Percentiles rank a stretch among this genome's conserved stretches.
phyloP scores from a whole-genome alignment of 2,113 vertebrate genomes.

The Equus quagga region DNA sequence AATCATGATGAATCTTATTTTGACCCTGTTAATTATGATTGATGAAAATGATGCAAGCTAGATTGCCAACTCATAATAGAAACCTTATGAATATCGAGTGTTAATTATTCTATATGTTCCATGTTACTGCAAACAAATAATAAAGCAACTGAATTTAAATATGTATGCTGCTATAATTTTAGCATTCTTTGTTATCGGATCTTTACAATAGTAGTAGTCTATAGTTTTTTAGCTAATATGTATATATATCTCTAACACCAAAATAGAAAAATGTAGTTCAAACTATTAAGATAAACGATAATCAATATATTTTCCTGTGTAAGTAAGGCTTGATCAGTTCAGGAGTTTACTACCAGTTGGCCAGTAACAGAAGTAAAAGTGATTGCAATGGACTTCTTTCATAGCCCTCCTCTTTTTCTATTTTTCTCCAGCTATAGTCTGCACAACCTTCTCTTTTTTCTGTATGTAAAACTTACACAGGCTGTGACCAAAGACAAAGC shows the following conservation, averaged over 20 bases:
- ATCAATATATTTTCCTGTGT: background rate
- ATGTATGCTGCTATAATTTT: background rate
- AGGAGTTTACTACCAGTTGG: background rate
- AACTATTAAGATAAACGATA: background rate
- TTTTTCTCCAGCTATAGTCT: constrained; percentile 30
- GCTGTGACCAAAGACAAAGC: constrained; percentile 71
- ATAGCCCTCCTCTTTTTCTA: background rate
- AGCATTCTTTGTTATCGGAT: background rate
- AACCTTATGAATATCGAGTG: background rate
- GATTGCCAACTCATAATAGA: background rate
- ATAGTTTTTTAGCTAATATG: background rate
- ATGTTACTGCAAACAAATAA: background rate
- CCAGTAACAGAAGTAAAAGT: background rate
- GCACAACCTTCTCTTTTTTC: background rate
- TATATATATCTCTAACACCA: background rate
- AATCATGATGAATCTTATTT: constrained; percentile 8
- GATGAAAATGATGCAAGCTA: background rate
- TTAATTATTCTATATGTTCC: background rate
- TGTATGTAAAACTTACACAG: constrained; percentile 59
- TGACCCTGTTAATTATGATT: background rate
- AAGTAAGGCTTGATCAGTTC: background rate
- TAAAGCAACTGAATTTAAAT: background rate
- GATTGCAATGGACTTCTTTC: background rate
- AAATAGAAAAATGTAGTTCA: background rate
- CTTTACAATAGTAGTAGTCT: background rate